Conservation (phyloP, 2,797 vertebrate species). For the Hydrocynus forskahlii region DNA sequence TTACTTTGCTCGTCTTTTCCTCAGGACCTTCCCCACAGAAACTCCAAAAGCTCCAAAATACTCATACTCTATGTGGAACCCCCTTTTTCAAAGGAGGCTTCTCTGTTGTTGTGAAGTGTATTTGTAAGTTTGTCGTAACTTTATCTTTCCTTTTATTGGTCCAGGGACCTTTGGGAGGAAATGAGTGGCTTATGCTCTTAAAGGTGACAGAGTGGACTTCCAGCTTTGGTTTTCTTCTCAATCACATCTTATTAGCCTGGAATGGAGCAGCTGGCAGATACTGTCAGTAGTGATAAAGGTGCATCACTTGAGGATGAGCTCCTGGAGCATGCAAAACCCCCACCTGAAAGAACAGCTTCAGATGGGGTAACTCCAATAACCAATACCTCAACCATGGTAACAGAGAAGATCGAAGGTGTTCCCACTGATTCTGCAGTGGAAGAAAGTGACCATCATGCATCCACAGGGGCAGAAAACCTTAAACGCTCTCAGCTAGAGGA, state of each 20-base stretch:
- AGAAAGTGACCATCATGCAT: not conserved
- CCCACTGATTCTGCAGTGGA: not conserved
- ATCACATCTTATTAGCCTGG: not conserved
- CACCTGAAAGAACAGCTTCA: not conserved
- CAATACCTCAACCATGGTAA: not conserved
- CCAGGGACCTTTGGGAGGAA: not conserved
- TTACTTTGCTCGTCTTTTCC: no score
- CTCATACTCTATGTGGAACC: no score
- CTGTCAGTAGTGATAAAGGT: not conserved
- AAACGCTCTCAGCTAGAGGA: slow-evolving; percentile 63
- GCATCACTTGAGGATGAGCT: slow-evolving; percentile 8
- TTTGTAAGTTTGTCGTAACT: not conserved
- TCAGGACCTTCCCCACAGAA: no score
- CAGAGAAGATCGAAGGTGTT: not conserved
- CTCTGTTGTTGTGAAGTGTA: not conserved
- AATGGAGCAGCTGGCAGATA: slow-evolving; percentile 32
- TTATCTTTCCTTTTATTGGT: not conserved
- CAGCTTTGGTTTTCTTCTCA: not conserved
- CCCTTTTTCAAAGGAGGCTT: no score
- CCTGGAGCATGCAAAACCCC: not conserved
- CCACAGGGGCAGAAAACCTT: not conserved
- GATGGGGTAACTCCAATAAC: not conserved
- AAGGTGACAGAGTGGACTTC: not conserved
- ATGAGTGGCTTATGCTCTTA: slow-evolving; percentile 6
- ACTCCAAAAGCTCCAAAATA: no score